Base-by-base conservation (phyloP, 2,797 vertebrate genomes). In the Artibeus jamaicensis region DNA sequence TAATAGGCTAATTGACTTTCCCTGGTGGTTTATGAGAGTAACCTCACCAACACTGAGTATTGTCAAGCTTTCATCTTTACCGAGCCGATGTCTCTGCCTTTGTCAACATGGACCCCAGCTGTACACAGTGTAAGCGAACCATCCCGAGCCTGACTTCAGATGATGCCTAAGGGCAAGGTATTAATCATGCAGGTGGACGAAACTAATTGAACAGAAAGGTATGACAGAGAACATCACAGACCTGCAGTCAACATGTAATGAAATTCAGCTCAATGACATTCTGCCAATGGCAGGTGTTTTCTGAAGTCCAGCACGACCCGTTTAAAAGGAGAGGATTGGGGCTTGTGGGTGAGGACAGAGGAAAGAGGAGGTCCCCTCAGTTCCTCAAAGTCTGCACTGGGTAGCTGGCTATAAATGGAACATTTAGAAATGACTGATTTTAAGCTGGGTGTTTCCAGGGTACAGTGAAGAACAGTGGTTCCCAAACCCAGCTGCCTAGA, bases 131-230 rank as follows among this genome's bases (percentile, higher is more conserved):
- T 32, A 3, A 84, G 39, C 0, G 3, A 93, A 2, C 15, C 44
- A 4, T 9, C 15, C 37, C 50, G 77, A 76, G 6, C 0, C 1
- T 29, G 67, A 32, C 22, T 59, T 39, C 29, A 81, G 81, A 70
- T 77, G 92, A 96, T 85, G 62, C 59, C 86, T 91, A 97, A 96
- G 44, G 50, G 34, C 22, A 39, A 94, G 87, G 84, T 93, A 89
- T 95, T 94, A 77, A 97, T 94, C 94, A 87, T 37, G 83, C 46
- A 83, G 29, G 55, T 65, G 59, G n/a, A 65, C 37, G 53, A 95
- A 97, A 55, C 92, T 93, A 87, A 95, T 93, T 95, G 96, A 96
- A 93, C 57, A 94, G 84, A 96, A 96, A 96, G 67, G 55, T 79
- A 81, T 95, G 94, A 59, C 71, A 76, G 86, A 50, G 82, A 89